phyloP scores from a whole-genome alignment of 2,113 vertebrate species.

The Lophius piscatorius region DNA sequence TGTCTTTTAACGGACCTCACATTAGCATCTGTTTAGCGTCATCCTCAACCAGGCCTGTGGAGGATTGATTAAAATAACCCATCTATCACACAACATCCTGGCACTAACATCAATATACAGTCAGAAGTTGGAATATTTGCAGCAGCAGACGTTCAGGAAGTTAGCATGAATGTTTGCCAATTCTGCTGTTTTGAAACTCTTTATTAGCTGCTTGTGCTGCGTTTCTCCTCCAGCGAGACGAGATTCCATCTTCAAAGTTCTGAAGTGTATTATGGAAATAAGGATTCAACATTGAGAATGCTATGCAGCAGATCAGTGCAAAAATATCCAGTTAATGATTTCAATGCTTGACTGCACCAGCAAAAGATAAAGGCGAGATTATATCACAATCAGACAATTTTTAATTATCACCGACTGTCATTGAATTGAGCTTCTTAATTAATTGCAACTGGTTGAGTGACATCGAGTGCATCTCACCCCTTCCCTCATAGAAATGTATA shows the following conservation, averaged over 20 bases:
- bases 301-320: not conserved
- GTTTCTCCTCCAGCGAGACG: not conserved
- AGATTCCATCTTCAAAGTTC: not conserved
- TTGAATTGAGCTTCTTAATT: conserved; percentile 7
- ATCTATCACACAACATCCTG: conserved; percentile 63
- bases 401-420: conserved; percentile 39
- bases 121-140: conserved; percentile 36
- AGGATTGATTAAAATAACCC: conserved; percentile 69
- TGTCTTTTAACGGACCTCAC: conserved; percentile 71
- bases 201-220: conserved; percentile 28
- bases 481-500: conserved; percentile 32
- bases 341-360: conserved; percentile 5
- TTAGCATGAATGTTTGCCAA: conserved; percentile 11
- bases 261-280: conserved; percentile 5
- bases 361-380: conserved; percentile 22
- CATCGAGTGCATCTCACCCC: conserved; percentile 11
- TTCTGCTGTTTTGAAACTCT: conserved; percentile 26
- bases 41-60: conserved; percentile 62
- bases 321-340: not conserved
- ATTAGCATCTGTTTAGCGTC: conserved; percentile 78
- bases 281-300: conserved; percentile 14
- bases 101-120: conserved; percentile 60
- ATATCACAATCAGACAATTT: conserved; percentile 33
- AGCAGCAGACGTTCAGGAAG: conserved; percentile 19
- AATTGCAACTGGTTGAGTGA: conserved; percentile 21